Evolutionary conservation across 2,888 invertebrate species (phyloP).

Genomic region (Nomada hirtipes): DNA sequence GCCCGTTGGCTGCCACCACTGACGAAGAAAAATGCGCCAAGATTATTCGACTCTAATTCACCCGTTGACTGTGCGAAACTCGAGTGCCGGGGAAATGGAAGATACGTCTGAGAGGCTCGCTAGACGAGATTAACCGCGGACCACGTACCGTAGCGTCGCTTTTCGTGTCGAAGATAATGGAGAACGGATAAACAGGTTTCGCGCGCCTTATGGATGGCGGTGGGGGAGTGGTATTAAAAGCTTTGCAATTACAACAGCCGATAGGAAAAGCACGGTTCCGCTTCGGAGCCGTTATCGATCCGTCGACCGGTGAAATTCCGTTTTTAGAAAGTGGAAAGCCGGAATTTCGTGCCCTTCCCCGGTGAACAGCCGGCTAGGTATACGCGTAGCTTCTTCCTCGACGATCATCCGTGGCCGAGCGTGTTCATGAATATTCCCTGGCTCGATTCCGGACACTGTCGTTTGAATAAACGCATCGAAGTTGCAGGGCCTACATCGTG

Average conservation of each 20-base stretch:
- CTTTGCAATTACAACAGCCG: conserved; percentile 30
- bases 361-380: conserved; percentile 3
- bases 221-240: conserved; percentile 36
- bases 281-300: conserved; percentile 27
- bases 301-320: conserved; percentile 25
- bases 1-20: neutral
- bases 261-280: conserved; percentile 6
- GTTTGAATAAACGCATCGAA: conserved; percentile 49
- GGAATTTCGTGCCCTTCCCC: conserved; percentile 35
- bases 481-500: conserved; percentile 48
- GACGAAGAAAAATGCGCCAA: neutral
- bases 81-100: conserved; percentile 6
- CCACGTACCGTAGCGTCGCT: conserved; percentile 56
- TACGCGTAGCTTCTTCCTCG: conserved; percentile 31
- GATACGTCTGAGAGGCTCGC: conserved; percentile 28
- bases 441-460: conserved; percentile 29
- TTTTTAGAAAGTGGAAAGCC: conserved; percentile 45
- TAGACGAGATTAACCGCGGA: conserved; percentile 40
- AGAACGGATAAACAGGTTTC: conserved; percentile 61
- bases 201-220: neutral
- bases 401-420: conserved; percentile 40
- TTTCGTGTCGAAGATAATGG: conserved; percentile 56
- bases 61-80: conserved; percentile 24
- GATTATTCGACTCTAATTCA: conserved; percentile 30
- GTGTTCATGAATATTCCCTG: conserved; percentile 65